Percentiles rank a stretch among this genome's conserved stretches.
phyloP scores from a whole-genome alignment of 2,797 vertebrate genomes.

The Xyrichtys novacula region DNA sequence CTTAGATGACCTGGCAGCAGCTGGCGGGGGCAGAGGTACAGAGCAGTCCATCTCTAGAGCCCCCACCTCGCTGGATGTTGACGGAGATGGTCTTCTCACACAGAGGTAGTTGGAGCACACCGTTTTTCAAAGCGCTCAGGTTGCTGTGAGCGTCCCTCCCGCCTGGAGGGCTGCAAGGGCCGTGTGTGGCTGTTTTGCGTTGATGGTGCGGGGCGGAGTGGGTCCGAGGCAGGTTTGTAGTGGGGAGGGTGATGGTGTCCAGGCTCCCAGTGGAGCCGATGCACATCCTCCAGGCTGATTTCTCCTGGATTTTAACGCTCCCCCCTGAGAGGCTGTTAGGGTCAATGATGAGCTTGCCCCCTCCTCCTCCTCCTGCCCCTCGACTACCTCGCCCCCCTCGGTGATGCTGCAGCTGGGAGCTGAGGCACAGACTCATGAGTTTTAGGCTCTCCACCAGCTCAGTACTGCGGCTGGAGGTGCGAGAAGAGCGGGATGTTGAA shows the following conservation, averaged over 20 bases:
- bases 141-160: conserved; percentile 72
- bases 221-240: conserved; percentile 69
- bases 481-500: conserved; percentile 51
- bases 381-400: conserved; percentile 52
- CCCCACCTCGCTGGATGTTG: conserved; percentile 91
- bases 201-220: conserved; percentile 53
- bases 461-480: conserved; percentile 76
- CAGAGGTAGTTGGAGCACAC: conserved; percentile 98
- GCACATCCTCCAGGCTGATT: conserved; percentile 95
- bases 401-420: conserved; percentile 89
- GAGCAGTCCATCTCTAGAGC: conserved; percentile 92
- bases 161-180: conserved; percentile 34
- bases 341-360: conserved; percentile 88
- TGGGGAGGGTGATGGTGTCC: conserved; percentile 79
- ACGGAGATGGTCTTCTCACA: conserved; percentile 99
- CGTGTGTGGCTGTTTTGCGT: conserved; percentile 36
- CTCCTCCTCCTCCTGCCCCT: conserved; percentile 46
- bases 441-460: conserved; percentile 95
- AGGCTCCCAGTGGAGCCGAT: conserved; percentile 85
- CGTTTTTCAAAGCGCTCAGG: conserved; percentile 90
- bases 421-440: conserved; percentile 94
- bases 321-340: conserved; percentile 86
- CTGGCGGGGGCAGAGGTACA: conserved; percentile 92
- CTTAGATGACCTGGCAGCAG: conserved; percentile 98
- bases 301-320: conserved; percentile 93